A percentile compares a stretch with the other conserved stretches of the same genome.
Conservation (phyloP, 2,797 vertebrate species). For the Taeniopygia guttata region DNA sequence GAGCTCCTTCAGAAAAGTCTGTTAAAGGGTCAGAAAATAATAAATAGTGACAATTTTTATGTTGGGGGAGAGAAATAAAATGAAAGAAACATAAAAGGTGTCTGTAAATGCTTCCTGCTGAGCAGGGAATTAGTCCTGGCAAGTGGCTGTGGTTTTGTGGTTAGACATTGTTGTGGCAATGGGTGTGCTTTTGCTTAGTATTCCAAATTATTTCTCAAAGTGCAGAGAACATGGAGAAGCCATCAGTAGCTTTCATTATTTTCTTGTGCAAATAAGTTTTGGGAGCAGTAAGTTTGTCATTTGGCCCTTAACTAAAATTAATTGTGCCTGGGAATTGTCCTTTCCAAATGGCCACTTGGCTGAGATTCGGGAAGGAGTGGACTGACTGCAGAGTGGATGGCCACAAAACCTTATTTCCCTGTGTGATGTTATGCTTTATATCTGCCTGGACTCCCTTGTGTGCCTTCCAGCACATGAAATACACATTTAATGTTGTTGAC, state of each 20-base stretch:
- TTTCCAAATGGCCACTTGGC: background rate
- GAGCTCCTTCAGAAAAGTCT: background rate
- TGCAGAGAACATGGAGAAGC: background rate
- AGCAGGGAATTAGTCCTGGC: constrained; percentile 27
- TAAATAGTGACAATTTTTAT: background rate
- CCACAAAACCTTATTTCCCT: background rate
- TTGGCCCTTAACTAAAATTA: background rate
- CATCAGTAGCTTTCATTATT: background rate
- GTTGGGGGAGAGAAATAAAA: background rate
- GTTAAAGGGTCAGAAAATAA: background rate
- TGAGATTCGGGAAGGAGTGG: background rate
- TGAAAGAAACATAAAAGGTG: background rate
- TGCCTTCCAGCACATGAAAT: background rate
- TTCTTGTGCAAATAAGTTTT: background rate
- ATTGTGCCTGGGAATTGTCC: background rate
- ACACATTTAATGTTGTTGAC: background rate
- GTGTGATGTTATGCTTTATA: background rate
- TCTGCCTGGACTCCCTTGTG: background rate
- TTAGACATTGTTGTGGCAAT: constrained; percentile 6
- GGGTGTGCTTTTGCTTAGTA: background rate
- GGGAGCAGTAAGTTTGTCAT: background rate
- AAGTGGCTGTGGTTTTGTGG: background rate
- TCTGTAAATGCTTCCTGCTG: background rate
- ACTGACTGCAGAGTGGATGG: background rate
- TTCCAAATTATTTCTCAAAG: background rate